Evolutionary conservation across 92 coral and sea anemone species (phyloP), one percentile per base, ranked within the genome.

Genomic region (Siderastrea siderea): DNA sequence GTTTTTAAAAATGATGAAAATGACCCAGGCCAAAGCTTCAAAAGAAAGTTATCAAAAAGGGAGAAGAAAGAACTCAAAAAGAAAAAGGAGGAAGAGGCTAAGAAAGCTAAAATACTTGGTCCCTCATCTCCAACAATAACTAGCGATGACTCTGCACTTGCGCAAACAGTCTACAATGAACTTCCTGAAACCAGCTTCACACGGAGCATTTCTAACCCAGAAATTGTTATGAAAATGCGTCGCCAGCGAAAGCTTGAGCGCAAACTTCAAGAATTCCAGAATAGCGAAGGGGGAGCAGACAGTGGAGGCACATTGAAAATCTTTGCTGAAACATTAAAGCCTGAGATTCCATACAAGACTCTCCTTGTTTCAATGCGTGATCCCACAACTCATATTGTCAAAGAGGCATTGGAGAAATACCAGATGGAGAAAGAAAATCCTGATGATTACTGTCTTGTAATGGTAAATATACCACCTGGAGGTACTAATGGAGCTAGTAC

Each of bases 311-410:
- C 99, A 26, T 47, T 98, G 53, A 92, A 96, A 61, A 98, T 98
- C 68, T 98, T 98, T 94, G 99, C 99, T 2, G 97, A 93, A 68
- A 98, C 98, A 49, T 78, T 98, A 16, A 94, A 98, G 65, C 99
- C 98, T 3, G 98, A 98, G 77, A 98, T 94, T 19, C 99, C 99
- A 0, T 98, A 98, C 71, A 98, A 98, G 83, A 98, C 99, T 38
- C 91, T 98, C 14, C 86, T 98, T 75, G 95, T 96, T 47, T 92
- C 98, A 17, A 97, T 93, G 87, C 95, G 94, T 84, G 98, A 94
- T 77, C 88, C 98, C 4, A 95, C 99, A 8, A 87, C 95, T 12
- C 75, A 86, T 83, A 95, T 98, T 6, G 93, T 98, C 52, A 98
- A 94, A 68, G 96, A 93, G 61, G 98, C 99, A 6, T 74, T 98